Base-by-base conservation (phyloP, 2,888 invertebrate genomes). In the Desoria tigrina region DNA sequence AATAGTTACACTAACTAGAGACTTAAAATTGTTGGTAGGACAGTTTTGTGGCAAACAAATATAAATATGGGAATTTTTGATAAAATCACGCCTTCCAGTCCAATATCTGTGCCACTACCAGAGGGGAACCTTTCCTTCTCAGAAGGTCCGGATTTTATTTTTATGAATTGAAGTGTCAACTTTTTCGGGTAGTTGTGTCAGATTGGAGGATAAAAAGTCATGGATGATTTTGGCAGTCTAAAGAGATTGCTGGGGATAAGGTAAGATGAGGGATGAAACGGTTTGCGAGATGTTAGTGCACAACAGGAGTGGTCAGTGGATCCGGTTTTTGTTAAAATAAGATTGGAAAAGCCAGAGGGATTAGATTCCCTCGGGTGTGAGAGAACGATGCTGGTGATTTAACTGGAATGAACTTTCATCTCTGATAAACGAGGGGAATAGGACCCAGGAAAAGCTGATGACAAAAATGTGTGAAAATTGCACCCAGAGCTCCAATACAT, bases 401-500 rank as follows among this genome's bases (percentile, higher is more conserved):
- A 73, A 71, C 74, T 66, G 66, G 69, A 74, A 75, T 72, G 73
- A 76, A 76, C 69, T 76, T 76, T 74, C 72, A 69, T 76, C 68
- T 72, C 69, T 72, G 74, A 76, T 73, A 74, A 76, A 76, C 68
- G 72, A 66, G 66, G 63, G 66, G 70, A 74, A 70, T 68, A 68
- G 66, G 67, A 68, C 61, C 57, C 42, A 61, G 56, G 55, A 61
- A 72, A 66, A 69, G 66, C 69, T 72, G 72, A 74, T 74, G 76
- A 76, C 76, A 74, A 74, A 74, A 76, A 76, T 72, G 71, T 72
- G 72, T 72, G 68, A 72, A 69, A 76, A 76, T 76, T 74, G 76
- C 60, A 73, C 74, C 76, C 74, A 69, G 65, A 70, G 73, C 73
- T 73, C 67, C 74, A 73, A 75, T 75, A 71, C 70, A 69, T 75